Percentiles rank a stretch among this genome's conserved stretches.
These are phyloP conservation scores for Condylostylus longicornis DNA, from an alignment of 1,140 invertebrate species.

Conservation along the genomic window DNA sequence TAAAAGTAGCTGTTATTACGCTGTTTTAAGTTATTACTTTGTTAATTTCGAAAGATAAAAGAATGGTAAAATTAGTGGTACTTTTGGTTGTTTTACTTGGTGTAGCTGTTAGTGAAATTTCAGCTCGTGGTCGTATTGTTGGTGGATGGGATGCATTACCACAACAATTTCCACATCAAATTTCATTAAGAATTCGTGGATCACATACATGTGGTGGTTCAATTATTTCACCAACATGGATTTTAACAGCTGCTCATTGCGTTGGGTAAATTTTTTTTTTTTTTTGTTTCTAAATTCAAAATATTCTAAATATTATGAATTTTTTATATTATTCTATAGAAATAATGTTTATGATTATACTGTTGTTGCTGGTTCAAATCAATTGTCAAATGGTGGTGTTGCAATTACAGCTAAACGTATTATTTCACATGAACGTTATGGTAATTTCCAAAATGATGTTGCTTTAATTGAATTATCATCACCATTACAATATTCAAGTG, in stretches of 20 bases:
- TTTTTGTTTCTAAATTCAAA: too few species aligned
- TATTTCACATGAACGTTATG: slow-evolving; percentile 23
- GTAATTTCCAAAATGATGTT: slow-evolving; percentile 32
- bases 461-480: slow-evolving; percentile 32
- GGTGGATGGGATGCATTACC: slow-evolving; percentile 26
- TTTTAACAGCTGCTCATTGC: slow-evolving; percentile 40
- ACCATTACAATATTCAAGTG: slow-evolving; percentile 17
- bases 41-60: too few species aligned
- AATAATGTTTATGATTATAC: slow-evolving; percentile 7
- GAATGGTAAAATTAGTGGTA: too few species aligned
- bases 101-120: too few species aligned
- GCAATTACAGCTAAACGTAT: slow-evolving; percentile 20
- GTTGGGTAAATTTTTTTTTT: too few species aligned
- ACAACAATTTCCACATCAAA: slow-evolving; percentile 32
- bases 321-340: slow-evolving; percentile 1
- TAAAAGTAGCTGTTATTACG: too few species aligned
- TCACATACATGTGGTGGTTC: slow-evolving; percentile 38
- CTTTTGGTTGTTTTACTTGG: too few species aligned
- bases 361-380: slow-evolving; percentile 25
- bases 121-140: slow-evolving; percentile 30
- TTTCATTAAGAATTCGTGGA: slow-evolving; percentile 22
- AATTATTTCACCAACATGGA: slow-evolving; percentile 30
- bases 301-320: neutral
- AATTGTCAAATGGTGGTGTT: slow-evolving; percentile 18
- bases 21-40: too few species aligned